These are phyloP conservation scores for Octopus sinensis DNA, from an alignment of 1,140 invertebrate genomes.

Conservation along the genomic window DNA sequence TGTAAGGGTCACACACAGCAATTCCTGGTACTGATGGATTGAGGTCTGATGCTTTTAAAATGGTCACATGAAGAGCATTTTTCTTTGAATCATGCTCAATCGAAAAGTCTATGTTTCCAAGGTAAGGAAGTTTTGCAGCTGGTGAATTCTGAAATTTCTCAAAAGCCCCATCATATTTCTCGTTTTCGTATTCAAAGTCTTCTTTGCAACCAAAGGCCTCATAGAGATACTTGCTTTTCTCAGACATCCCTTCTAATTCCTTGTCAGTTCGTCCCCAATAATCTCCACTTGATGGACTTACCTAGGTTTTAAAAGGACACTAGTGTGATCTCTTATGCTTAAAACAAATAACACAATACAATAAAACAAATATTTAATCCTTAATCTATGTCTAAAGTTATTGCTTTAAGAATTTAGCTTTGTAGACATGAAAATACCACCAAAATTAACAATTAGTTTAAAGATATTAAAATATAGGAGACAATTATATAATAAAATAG, in stretches of 20 bases:
- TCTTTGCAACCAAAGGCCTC: conserved; percentile 31
- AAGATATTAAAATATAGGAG: too few relatives aligned
- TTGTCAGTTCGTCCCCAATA: neutral
- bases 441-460: too few relatives aligned
- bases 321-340: neutral
- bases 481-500: too few relatives aligned
- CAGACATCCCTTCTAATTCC: neutral
- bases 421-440: too few relatives aligned
- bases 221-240: neutral
- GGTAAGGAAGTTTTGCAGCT: conserved; percentile 55
- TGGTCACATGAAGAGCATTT: conserved; percentile 84
- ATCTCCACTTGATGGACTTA: conserved; percentile 1
- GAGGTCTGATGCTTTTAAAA: conserved; percentile 66
- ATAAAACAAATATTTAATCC: too few relatives aligned
- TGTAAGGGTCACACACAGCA: conserved; percentile 81
- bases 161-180: conserved; percentile 62
- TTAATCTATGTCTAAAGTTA: too few relatives aligned
- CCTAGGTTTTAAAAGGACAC: conserved; percentile 3
- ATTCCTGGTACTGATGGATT: conserved; percentile 54
- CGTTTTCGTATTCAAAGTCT: conserved; percentile 51
- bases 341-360: neutral
- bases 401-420: too few relatives aligned
- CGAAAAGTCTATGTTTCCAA: conserved; percentile 77
- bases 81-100: conserved; percentile 80
- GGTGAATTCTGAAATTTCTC: conserved; percentile 63